Base-by-base conservation (phyloP, 2,888 invertebrate genomes). In the Metallyticus violacea region DNA sequence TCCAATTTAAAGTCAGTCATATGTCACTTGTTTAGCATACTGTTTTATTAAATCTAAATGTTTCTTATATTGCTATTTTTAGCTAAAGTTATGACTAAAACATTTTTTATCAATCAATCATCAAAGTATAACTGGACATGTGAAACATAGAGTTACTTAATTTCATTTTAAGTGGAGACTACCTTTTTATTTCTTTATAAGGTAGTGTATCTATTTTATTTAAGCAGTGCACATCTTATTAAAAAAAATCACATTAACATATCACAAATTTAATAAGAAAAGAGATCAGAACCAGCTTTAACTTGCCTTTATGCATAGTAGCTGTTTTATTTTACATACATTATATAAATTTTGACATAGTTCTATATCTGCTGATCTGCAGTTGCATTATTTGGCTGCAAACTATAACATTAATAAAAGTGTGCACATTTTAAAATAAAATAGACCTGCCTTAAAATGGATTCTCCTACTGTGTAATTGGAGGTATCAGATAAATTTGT, bases 341-440 rank as follows among this genome's bases (percentile, higher is more conserved):
- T 62, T 62, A 15, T 22, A 62, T 22, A 62, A 62, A 62, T 62
- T 62, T 62, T 62, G 40, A 22, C 40, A 62, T 62, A 22, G 15
- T 62, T 62, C 2, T 62, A 62, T n/a, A 62, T 62, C 9, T 62
- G 40, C 40, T 62, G 40, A 62, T 15, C 40, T 62, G 40, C 40
- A 62, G 40, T 7, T 62, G 40, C 7, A 2, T 62, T 62, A 62
- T 62, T 62, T 62, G 40, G 40, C 40, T 62, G 40, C 40, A 62
- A 9, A 62, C 15, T 22, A 62, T 62, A 62, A 62, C 15, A 15
- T 6, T 62, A 62, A 62, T 62, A 62, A 62, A 62, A 62, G 40
- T 77, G 77, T 83, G 83, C 83, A 77, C 77, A 83, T n/a, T 82
- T 62, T 26, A 27, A 83, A 77, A 83, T 77, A 83, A 77, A 83